phyloP scores from a whole-genome alignment of 2,113 vertebrate genomes.

The Antigone vipio region DNA sequence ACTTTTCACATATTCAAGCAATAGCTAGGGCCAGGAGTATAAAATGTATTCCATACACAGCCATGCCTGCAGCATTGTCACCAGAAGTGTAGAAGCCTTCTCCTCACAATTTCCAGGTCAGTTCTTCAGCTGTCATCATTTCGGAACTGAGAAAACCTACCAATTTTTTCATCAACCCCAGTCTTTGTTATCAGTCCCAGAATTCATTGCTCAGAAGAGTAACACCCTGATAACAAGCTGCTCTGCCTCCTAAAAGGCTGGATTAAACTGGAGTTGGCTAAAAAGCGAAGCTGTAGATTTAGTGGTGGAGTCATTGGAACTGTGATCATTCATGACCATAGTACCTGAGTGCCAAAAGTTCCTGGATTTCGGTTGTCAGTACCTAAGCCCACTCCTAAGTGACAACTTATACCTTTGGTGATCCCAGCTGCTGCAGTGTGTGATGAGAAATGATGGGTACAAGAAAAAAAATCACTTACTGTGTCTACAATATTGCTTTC shows the following conservation, averaged over 20 bases:
- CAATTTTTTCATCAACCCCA: not conserved
- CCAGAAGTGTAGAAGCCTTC: fast-evolving
- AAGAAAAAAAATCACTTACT: not conserved
- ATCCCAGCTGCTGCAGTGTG: not conserved
- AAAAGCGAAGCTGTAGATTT: not conserved
- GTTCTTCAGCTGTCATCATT: not conserved
- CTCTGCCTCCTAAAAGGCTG: not conserved
- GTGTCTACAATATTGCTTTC: not conserved
- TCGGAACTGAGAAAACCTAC: not conserved
- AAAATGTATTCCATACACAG: not conserved
- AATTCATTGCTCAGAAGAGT: not conserved
- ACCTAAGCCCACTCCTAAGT: not conserved
- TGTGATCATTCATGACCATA: fast-evolving
- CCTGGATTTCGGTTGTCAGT: not conserved
- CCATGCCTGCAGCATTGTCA: not conserved
- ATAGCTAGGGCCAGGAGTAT: not conserved
- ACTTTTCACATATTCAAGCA: not conserved
- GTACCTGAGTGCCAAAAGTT: not conserved
- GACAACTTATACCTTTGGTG: not conserved
- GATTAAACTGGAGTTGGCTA: not conserved
- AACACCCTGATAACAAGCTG: not conserved
- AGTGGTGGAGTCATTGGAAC: not conserved
- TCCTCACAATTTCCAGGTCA: not conserved
- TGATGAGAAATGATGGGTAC: not conserved
- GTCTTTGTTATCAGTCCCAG: not conserved